Conservation (phyloP, 2,113 vertebrate species). For the Apodemus sylvaticus region DNA sequence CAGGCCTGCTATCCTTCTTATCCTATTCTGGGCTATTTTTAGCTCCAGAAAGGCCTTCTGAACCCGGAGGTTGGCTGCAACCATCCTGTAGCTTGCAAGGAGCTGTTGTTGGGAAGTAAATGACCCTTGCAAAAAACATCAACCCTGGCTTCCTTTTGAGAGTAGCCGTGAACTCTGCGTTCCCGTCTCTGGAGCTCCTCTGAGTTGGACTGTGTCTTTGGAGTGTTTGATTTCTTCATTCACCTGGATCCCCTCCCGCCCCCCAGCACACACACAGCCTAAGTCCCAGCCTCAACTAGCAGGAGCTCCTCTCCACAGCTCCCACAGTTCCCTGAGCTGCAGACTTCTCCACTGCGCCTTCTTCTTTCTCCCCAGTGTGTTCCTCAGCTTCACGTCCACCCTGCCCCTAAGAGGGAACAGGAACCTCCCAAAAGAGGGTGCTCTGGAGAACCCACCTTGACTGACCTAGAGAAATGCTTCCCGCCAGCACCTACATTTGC, state of each 20-base stretch:
- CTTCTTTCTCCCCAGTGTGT: fast-evolving
- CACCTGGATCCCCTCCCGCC: neutral
- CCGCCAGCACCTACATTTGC: conserved; percentile 60
- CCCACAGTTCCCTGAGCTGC: neutral
- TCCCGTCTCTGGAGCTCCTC: neutral
- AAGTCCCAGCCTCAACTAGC: neutral
- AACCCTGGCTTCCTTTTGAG: neutral
- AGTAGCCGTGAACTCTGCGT: conserved; percentile 32
- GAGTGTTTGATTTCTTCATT: neutral
- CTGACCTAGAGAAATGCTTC: conserved; percentile 64
- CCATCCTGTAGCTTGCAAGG: neutral
- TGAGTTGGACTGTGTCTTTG: neutral
- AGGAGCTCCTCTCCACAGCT: neutral
- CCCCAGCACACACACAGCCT: conserved; percentile 23
- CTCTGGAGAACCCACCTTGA: conserved; percentile 32
- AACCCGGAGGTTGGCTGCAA: neutral
- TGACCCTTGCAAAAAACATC: neutral
- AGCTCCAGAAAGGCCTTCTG: neutral
- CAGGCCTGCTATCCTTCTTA: neutral
- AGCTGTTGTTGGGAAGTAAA: conserved; percentile 48
- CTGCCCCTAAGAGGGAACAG: conserved; percentile 61
- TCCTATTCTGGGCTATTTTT: neutral
- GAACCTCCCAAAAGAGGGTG: too few relatives aligned
- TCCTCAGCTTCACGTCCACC: neutral
- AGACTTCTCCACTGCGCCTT: conserved; percentile 3